Evolutionary conservation across 2,113 vertebrate species (phyloP), one percentile per base, ranked within the genome.

Genomic region (Labeo catla): DNA sequence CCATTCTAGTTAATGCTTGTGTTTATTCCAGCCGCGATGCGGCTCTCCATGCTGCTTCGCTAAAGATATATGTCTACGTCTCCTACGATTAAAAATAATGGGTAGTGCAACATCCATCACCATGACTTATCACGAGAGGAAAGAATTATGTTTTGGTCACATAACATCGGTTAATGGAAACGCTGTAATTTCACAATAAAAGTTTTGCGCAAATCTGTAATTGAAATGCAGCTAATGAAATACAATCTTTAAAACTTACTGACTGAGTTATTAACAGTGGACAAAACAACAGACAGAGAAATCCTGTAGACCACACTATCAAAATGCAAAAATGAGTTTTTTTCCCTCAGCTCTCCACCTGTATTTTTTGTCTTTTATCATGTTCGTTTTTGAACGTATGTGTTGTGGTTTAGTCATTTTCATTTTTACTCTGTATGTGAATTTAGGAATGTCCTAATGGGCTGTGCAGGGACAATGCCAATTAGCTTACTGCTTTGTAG

Each of bases 401-500:
- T 66, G 36, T 21, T 66, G 34, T 84, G 66, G 61, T 81, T 65
- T 50, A 63, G 79, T 79, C 43, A 79, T 45, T 84, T 59, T 54
- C 1, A 76, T 86, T 79, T 86, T 70, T 59, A 45, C 45, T 74
- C 36, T 74, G 36, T 73, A 4, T 36, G 80, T 54, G 80, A 28
- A 49, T 76, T 82, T 50, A 80, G 74, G 43, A 52, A 74, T 54
- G 77, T 73, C 65, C 57, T 66, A 23, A 66, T 84, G 45, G 70
- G 63, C 47, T 81, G 85, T 34, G 78, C 39, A 63, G 76, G 49
- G 74, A 86, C 76, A 81, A 57, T 84, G 39, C 84, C 68, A 84
- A 86, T 86, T 81, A 86, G 39, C 76, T 84, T 87, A 84, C 39
- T 77, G 82, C 52, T 85, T 52, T 81, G 28, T 63, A 70, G 49